Conservation (phyloP, 2,888 invertebrate species). For the Hydrotaea diabolus region DNA sequence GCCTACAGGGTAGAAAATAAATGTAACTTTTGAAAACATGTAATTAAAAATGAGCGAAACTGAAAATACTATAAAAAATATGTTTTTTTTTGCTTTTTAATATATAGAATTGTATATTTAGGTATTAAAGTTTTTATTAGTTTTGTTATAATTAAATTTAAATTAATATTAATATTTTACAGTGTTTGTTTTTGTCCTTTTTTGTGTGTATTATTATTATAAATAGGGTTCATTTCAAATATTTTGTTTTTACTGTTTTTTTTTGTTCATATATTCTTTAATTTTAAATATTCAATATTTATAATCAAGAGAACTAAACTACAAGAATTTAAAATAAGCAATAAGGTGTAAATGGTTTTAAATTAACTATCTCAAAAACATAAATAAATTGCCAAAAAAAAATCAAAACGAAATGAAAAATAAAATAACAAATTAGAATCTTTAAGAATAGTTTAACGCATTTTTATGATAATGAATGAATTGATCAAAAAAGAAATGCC, state of each 20-base stretch:
- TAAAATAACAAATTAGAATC: neutral
- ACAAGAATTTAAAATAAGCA: slow-evolving; percentile 4
- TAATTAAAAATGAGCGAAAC: slow-evolving; percentile 3
- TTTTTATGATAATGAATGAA: neutral
- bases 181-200: slow-evolving; percentile 54
- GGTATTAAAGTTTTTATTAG: slow-evolving; percentile 65
- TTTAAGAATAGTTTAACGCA: too few species aligned
- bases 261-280: slow-evolving; percentile 49
- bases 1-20: too few species aligned
- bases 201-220: slow-evolving; percentile 45
- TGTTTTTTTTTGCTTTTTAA: slow-evolving; percentile 49
- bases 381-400: slow-evolving; percentile 5
- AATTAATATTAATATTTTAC: slow-evolving; percentile 63
- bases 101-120: slow-evolving; percentile 68
- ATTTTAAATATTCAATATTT: slow-evolving; percentile 60
- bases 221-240: slow-evolving; percentile 39
- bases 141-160: slow-evolving; percentile 64
- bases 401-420: neutral
- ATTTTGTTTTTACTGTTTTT: slow-evolving; percentile 16
- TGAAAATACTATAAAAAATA: neutral
- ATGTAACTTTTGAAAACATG: too few species aligned
- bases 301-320: slow-evolving; percentile 45
- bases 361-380: neutral
- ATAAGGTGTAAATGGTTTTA: neutral
- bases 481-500: slow-evolving; percentile 1